Evolutionary conservation across 1,140 invertebrate species (phyloP), one percentile per base, ranked within the genome.

Genomic region (Atta colombica): DNA sequence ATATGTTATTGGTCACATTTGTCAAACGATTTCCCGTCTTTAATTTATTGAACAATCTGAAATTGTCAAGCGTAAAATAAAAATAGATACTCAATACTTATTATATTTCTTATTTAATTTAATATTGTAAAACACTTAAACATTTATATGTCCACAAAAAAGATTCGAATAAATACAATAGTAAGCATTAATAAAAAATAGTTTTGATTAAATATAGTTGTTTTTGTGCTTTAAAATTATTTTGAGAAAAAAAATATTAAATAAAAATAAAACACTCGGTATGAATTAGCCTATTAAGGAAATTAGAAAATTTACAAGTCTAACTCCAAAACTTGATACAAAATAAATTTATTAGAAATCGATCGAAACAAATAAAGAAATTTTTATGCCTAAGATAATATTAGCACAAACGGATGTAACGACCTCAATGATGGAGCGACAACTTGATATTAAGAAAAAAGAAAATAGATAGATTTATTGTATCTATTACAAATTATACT

Each of bases 241-340:
- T 66, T 94, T 81, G 88, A 92, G 18, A 93, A 93, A 85, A 72
- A 69, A 77, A 87, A 51, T 35, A 18, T 16, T 31, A 87, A 89
- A 68, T 18, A 92, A 91, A 39, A 85, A 92, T 58, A 93, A 93
- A 89, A 93, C 87, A 8, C 75, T 60, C 16, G 75, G 88, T 28
- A 78, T 94, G 65, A 91, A 95, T 86, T 74, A 91, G 31, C 90
- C 90, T 92, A 39, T 69, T 95, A 87, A 75, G 82, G 63, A 88
- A 93, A 90, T 69, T 94, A 63, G 88, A 87, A 31, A 91, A 93
- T 80, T 75, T 92, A 0, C 66, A 55, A 89, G 87, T 25, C 71
- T 10, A 87, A 77, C n/a, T 49, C n/a, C 14, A 88, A 89, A 87
- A 25, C 16, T 35, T 60, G 18, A 65, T 25, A 21, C 35, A 35